These are phyloP conservation scores for Ia io DNA, from an alignment of 2,113 vertebrate genomes.

Conservation along the genomic window DNA sequence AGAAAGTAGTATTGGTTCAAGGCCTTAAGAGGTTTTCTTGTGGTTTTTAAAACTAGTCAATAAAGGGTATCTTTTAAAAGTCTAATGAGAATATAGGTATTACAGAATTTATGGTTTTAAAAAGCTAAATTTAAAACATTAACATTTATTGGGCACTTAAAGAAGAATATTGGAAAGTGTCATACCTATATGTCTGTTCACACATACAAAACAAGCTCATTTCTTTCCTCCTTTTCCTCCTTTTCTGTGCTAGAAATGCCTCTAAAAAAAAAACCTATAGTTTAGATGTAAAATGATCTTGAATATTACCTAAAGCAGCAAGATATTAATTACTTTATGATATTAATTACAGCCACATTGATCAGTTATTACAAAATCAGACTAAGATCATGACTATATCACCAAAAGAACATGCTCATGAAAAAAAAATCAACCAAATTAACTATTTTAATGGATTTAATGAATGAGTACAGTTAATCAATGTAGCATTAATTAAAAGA, in stretches of 20 bases:
- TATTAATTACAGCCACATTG: not conserved
- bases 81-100: not conserved
- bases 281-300: not conserved
- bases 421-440: not conserved
- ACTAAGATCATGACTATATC: not conserved
- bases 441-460: constrained; percentile 3
- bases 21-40: not conserved
- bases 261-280: not conserved
- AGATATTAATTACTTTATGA: not conserved
- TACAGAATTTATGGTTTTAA: not conserved
- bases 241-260: not conserved
- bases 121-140: not conserved
- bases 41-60: no score
- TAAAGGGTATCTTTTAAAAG: not conserved
- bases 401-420: not conserved
- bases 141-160: not conserved
- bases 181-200: not conserved
- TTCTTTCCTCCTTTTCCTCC: not conserved
- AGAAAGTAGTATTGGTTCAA: not conserved
- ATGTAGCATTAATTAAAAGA: constrained; percentile 21
- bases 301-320: not conserved
- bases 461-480: constrained; percentile 4
- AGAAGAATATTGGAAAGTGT: not conserved
- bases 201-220: not conserved
- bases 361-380: constrained; percentile 26